Conservation (phyloP, 2,888 invertebrate species). For the Nephrotoma flavescens region DNA sequence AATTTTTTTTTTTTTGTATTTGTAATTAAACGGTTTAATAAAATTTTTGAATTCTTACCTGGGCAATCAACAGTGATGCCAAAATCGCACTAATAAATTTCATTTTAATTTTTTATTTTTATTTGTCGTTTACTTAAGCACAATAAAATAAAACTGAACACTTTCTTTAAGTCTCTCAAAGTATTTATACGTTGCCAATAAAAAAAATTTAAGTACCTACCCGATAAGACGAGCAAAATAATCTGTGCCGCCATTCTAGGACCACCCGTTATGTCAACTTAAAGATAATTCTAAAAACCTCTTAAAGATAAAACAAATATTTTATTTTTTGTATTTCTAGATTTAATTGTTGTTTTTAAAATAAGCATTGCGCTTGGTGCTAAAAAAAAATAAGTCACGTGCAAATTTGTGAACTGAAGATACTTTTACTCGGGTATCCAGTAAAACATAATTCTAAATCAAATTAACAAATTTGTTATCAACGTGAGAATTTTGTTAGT, state of each 20-base stretch:
- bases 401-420: too few relatives aligned
- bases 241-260: too few relatives aligned
- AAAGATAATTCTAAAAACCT: neutral
- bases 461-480: neutral
- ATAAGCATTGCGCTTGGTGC: neutral
- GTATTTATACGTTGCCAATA: neutral
- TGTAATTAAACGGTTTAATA: neutral
- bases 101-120: neutral
- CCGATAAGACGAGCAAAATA: neutral
- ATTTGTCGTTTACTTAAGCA: neutral
- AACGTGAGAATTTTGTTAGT: neutral
- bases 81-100: neutral
- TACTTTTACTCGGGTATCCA: too few relatives aligned
- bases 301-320: neutral
- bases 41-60: neutral
- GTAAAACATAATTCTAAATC: neutral
- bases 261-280: too few relatives aligned
- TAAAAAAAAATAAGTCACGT: neutral
- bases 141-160: neutral
- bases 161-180: neutral
- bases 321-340: too few relatives aligned
- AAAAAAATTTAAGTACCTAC: neutral
- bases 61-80: neutral
- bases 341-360: too few relatives aligned
- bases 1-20: neutral